A percentile compares a stretch with the other conserved stretches of the same genome.
These are phyloP conservation scores for Tyto alba DNA, from an alignment of 2,113 vertebrate genomes.

Conservation along the genomic window DNA sequence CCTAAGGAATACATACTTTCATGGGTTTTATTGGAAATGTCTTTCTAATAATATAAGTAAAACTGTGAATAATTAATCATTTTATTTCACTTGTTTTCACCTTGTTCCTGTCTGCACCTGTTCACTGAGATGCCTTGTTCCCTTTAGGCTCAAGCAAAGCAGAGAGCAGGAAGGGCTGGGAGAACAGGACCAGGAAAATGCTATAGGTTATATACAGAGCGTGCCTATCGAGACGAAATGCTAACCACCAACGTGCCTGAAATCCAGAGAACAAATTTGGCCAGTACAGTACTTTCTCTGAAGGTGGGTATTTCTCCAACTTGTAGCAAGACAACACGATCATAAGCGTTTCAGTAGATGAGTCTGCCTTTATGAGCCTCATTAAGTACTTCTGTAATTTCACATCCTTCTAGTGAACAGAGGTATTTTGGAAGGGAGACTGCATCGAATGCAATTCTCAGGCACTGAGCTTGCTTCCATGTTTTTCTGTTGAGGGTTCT, in stretches of 20 bases:
- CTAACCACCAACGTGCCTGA: conserved; percentile 96
- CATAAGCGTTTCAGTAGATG: neutral
- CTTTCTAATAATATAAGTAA: neutral
- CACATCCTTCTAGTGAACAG: neutral
- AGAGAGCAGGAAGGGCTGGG: conserved; percentile 91
- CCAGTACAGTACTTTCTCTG: conserved; percentile 94
- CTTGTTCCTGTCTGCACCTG: neutral
- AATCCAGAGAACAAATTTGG: conserved; percentile 96
- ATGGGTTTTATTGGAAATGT: neutral
- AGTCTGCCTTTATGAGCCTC: neutral
- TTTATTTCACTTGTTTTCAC: neutral
- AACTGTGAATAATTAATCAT: neutral
- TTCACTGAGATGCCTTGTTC: neutral
- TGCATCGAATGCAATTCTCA: neutral
- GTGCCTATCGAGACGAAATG: conserved; percentile 98
- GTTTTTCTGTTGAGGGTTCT: neutral
- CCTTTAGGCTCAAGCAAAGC: conserved; percentile 92
- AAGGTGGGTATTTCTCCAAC: conserved; percentile 76
- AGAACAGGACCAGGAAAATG: conserved; percentile 94
- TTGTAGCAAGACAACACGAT: neutral
- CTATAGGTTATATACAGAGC: conserved; percentile 93
- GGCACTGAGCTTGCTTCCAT: neutral
- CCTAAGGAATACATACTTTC: neutral
- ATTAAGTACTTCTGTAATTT: neutral
- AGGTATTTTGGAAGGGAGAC: neutral